Evolutionary conservation across 2,797 vertebrate species (phyloP).

Genomic region (Lepus oiostolus): DNA sequence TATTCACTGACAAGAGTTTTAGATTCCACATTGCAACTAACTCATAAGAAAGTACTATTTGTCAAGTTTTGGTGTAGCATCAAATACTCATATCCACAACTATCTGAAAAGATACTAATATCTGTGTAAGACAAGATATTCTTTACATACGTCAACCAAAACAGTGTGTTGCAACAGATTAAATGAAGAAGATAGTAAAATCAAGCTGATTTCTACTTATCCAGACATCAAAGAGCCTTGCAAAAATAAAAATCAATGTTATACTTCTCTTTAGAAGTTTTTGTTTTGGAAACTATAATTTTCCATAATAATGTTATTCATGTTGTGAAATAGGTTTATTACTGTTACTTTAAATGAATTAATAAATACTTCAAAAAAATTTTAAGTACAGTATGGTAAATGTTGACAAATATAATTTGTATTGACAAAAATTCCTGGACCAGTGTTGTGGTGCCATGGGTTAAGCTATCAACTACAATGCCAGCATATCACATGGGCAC

Average conservation of each 20-base stretch:
- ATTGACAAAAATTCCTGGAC: no score
- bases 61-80: slow-evolving; percentile 21
- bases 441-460: no score
- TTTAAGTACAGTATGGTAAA: neutral
- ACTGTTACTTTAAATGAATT: slow-evolving; percentile 1
- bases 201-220: neutral
- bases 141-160: slow-evolving; percentile 9
- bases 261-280: neutral
- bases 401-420: neutral
- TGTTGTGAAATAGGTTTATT: neutral
- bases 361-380: neutral
- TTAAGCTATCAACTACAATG: no score
- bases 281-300: slow-evolving; percentile 25
- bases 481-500: no score
- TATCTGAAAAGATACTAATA: slow-evolving; percentile 17
- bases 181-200: slow-evolving; percentile 27
- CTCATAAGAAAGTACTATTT: neutral
- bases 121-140: slow-evolving; percentile 15
- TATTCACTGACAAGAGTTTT: neutral
- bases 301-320: slow-evolving; percentile 24
- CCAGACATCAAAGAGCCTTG: neutral
- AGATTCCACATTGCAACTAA: neutral
- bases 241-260: slow-evolving; percentile 40
- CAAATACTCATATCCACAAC: neutral
- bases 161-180: neutral